Conservation (phyloP, 2,888 invertebrate species). For the Torymus auratus region DNA sequence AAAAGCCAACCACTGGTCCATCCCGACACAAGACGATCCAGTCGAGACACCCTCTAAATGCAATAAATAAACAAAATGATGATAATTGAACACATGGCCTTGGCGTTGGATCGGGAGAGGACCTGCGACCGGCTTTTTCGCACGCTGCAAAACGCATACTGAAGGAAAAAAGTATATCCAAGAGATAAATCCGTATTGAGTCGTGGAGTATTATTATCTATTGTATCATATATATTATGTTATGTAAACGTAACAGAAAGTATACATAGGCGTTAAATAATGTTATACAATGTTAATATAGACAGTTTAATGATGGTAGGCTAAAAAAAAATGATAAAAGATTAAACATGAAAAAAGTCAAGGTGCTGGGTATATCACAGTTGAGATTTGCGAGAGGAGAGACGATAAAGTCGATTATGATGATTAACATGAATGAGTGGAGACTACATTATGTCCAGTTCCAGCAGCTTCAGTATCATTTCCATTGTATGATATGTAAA, state of each 20-base stretch:
- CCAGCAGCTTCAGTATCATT: slow-evolving; percentile 74
- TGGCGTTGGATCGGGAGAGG: slow-evolving; percentile 61
- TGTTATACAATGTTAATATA: slow-evolving; percentile 64
- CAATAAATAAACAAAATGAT: slow-evolving; percentile 51
- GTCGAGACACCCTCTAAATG: slow-evolving; percentile 50
- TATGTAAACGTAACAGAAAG: slow-evolving; percentile 70
- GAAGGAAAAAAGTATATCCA: slow-evolving; percentile 21
- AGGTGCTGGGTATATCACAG: slow-evolving; percentile 61
- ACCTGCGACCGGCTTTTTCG: slow-evolving; percentile 65
- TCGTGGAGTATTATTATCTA: slow-evolving; percentile 73
- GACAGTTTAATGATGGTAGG: slow-evolving; percentile 62
- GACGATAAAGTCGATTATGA: slow-evolving; percentile 18
- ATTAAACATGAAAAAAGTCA: slow-evolving; percentile 44
- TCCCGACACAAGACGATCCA: slow-evolving; percentile 34
- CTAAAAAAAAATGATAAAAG: slow-evolving; percentile 43
- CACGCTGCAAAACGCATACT: slow-evolving; percentile 31
- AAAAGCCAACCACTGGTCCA: slow-evolving; percentile 58
- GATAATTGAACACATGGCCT: slow-evolving; percentile 62
- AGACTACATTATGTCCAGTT: slow-evolving; percentile 63
- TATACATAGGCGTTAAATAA: slow-evolving; percentile 68
- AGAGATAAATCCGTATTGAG: slow-evolving; percentile 66
- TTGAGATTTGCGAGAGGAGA: slow-evolving; percentile 23
- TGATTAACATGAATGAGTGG: not conserved
- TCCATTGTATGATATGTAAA: slow-evolving; percentile 76
- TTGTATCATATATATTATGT: slow-evolving; percentile 73